Conservation (phyloP, 2,797 vertebrate genomes). For the Siniperca undulata region DNA sequence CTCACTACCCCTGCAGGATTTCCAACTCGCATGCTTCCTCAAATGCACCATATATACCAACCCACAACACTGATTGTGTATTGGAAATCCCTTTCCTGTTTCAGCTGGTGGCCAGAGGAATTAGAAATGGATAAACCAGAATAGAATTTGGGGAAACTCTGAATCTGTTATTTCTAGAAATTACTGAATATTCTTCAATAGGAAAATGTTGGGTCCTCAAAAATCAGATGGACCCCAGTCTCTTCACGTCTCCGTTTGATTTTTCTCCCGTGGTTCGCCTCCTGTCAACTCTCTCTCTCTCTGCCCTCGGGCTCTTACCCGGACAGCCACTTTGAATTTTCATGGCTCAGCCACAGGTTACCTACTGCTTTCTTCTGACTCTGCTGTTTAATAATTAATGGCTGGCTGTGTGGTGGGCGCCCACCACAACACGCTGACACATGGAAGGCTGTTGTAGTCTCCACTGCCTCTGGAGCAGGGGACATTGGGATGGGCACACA, state of each 20-base stretch:
- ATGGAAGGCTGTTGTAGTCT: slow-evolving; percentile 55
- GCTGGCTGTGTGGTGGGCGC: slow-evolving; percentile 48
- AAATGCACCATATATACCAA: neutral
- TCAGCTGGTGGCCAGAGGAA: too few species aligned
- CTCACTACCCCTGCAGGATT: neutral
- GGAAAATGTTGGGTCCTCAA: neutral
- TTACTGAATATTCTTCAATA: neutral
- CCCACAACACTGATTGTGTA: neutral
- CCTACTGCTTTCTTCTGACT: slow-evolving; percentile 60
- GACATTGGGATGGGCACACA: slow-evolving; percentile 50
- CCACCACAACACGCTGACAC: slow-evolving; percentile 52
- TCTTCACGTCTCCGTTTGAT: slow-evolving; percentile 28
- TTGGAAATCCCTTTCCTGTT: neutral
- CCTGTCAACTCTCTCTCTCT: slow-evolving; percentile 26
- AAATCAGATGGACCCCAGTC: slow-evolving; percentile 35
- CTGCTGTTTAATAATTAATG: slow-evolving; percentile 78
- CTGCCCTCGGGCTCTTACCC: slow-evolving; percentile 66
- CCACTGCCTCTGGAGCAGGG: slow-evolving; percentile 48
- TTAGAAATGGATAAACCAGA: neutral
- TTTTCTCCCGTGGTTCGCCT: slow-evolving; percentile 21
- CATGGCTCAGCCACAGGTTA: slow-evolving; percentile 61
- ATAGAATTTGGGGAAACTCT: neutral
- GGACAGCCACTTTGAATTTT: slow-evolving; percentile 59
- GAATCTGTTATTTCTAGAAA: slow-evolving; percentile 8
- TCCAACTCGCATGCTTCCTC: neutral